Conservation (phyloP, 1,140 invertebrate genomes). For the Saccostrea echinata region DNA sequence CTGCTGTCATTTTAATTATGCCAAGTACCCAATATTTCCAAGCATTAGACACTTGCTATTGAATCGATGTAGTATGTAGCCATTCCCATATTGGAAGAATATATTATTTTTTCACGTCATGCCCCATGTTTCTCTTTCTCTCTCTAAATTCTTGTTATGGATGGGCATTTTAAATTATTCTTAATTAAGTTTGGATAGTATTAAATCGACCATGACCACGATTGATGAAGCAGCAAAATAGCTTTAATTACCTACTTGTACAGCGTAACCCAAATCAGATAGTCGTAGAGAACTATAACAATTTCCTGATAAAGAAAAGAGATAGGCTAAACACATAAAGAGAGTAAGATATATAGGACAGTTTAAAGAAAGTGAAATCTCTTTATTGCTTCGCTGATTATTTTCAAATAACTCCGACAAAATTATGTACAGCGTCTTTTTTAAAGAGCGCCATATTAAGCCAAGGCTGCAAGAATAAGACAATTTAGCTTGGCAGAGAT, state of each 20-base stretch:
- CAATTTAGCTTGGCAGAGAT: constrained; percentile 15
- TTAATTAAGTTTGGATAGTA: too few relatives aligned
- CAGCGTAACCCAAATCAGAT: neutral
- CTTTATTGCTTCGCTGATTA: constrained; percentile 11
- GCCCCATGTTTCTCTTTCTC: too few relatives aligned
- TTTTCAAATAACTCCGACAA: constrained; percentile 5
- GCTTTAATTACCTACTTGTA: neutral
- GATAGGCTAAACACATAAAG: neutral
- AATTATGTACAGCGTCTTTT: neutral
- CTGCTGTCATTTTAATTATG: too few relatives aligned
- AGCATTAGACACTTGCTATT: too few relatives aligned
- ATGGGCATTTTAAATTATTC: too few relatives aligned
- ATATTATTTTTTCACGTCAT: too few relatives aligned
- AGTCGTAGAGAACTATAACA: neutral
- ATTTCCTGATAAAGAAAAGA: neutral
- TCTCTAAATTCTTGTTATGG: too few relatives aligned
- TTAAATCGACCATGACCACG: too few relatives aligned
- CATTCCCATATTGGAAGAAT: too few relatives aligned
- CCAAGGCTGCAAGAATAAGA: neutral
- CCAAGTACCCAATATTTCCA: too few relatives aligned
- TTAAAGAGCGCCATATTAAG: constrained; percentile 6
- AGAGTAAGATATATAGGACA: neutral
- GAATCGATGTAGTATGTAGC: too few relatives aligned
- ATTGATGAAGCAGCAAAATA: too few relatives aligned
- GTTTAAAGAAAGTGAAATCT: constrained; percentile 19